Evolutionary conservation across 2,888 invertebrate genomes (phyloP), one percentile per base, ranked within the genome.

Genomic region (Norana najaformis): DNA sequence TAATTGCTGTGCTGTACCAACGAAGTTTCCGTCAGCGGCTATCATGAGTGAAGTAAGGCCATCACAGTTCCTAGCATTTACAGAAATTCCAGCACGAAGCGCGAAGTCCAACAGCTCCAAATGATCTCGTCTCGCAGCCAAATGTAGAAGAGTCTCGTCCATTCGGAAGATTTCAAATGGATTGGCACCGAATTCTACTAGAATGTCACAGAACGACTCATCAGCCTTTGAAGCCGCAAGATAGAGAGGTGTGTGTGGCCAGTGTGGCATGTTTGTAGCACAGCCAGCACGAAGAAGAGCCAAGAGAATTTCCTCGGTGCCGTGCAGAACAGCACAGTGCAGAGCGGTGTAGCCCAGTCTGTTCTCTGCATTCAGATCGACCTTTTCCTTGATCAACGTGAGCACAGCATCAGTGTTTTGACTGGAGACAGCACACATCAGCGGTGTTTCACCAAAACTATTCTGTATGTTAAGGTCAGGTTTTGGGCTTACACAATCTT

Each of bases 371-470:
- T 69, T 69, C 69, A 69, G 69, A 11, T 13, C 11, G 2, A 69
- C 69, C n/a, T 69, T 69, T n/a, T 69, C 69, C n/a, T n/a, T 69
- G 69, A 69, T 69, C n/a, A 69, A 69, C 30, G 69, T 69, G n/a
- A 69, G 11, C 69, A 69, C 69, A 69, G 69, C 69, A n/a, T 69
- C 69, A 1, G 30, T 69, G 69, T 69, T 69, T n/a, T 69, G 69
- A 69, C 69, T 69, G 30, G 69, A 69, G n/a, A 69, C n/a, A 8
- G 69, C 69, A n/a, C 69, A 69, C 69, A 69, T 69, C 11, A 69
- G 69, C n/a, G 69, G 69, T 13, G 69, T 69, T 69, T 69, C 69
- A n/a, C 69, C 69, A 69, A 69, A 69, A n/a, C 69, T 69, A 11
- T 69, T 69, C 13, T 69, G 69, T 69, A n/a, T n/a, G 13, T 69